Evolutionary conservation across 2,888 invertebrate genomes (phyloP), one percentile per base, ranked within the genome.

Genomic region (Matsumyia berberina): DNA sequence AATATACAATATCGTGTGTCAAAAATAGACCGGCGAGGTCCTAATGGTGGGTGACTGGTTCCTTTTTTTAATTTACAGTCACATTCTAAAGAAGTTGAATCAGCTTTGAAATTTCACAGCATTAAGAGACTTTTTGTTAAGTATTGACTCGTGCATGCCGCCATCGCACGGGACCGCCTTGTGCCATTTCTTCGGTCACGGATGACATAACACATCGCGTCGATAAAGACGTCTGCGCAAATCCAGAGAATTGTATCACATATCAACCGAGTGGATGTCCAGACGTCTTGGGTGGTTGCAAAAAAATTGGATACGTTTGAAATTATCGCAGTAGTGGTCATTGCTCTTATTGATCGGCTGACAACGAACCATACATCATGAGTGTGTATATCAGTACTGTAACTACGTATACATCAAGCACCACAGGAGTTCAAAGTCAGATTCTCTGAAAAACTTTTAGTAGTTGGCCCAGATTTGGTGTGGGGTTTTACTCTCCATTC

Each of bases 61-160:
- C 24, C 24, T 8, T 53, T 31, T n/a, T 31, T 29, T 55, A 42
- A 55, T 53, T 67, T 42, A 24, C 51, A 66, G 37, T 42, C 19
- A 7, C 15, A 4, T 39, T 31, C 15, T 11, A 19, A 35, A 35
- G n/a, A 51, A 24, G 49, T 66, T 66, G 49, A 66, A 66, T 29
- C 24, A 51, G 35, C 46, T 49, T 53, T 37, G 15, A 19, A 29
- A 53, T 53, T 19, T 39, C 15, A 12, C 37, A 35, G 37, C 35
- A 11, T 35, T 35, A 12, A 24, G 51, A 15, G 7, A 35, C 1
- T 35, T 17, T 9, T 39, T n/a, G 15, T 37, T 15, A 51, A 66
- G 29, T 51, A 66, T 49, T 58, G 19, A 55, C 29, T 19, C 4
- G 17, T 11, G 12, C 5, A 39, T 19, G 46, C 46, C 9, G 9